Evolutionary conservation across 2,797 vertebrate species (phyloP).

Genomic region (Hapalemur alaotrensis): DNA sequence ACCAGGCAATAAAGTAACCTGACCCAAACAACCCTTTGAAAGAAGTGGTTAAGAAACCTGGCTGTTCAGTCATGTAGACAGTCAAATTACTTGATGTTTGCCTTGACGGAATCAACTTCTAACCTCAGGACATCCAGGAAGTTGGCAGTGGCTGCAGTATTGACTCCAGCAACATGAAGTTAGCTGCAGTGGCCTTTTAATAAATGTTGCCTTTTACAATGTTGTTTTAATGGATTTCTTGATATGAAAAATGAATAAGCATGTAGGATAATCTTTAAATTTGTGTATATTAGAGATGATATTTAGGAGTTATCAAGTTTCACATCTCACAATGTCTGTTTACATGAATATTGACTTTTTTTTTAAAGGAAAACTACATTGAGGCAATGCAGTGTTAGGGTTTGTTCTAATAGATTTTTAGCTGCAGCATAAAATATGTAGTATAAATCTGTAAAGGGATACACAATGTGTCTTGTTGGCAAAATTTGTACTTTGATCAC

Average conservation of each 20-base stretch:
- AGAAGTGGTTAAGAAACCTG: slow-evolving; percentile 56
- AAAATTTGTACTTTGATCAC: slow-evolving; percentile 61
- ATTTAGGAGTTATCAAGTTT: slow-evolving; percentile 61
- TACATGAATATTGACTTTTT: slow-evolving; percentile 69
- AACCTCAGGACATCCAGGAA: slow-evolving; percentile 80
- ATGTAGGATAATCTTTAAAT: slow-evolving; percentile 51
- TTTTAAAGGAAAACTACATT: slow-evolving; percentile 58
- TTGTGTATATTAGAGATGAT: slow-evolving; percentile 58
- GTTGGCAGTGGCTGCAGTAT: slow-evolving; percentile 72
- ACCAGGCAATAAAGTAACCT: slow-evolving; percentile 79
- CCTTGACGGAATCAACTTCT: slow-evolving; percentile 82
- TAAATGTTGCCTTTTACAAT: slow-evolving; percentile 78
- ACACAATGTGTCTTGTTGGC: slow-evolving; percentile 46
- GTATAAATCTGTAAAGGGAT: neutral
- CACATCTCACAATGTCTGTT: slow-evolving; percentile 58
- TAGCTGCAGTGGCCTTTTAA: slow-evolving; percentile 83
- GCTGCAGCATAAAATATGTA: slow-evolving; percentile 47
- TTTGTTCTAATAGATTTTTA: slow-evolving; percentile 68
- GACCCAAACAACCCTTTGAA: slow-evolving; percentile 43
- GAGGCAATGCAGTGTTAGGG: slow-evolving; percentile 54
- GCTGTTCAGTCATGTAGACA: slow-evolving; percentile 58
- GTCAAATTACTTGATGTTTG: slow-evolving; percentile 71
- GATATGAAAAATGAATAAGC: slow-evolving; percentile 64
- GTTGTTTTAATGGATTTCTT: slow-evolving; percentile 69
- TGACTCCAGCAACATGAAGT: slow-evolving; percentile 74